Evolutionary conservation across 2,113 vertebrate genomes (phyloP).

Genomic region (Marcusenius ussheri): DNA sequence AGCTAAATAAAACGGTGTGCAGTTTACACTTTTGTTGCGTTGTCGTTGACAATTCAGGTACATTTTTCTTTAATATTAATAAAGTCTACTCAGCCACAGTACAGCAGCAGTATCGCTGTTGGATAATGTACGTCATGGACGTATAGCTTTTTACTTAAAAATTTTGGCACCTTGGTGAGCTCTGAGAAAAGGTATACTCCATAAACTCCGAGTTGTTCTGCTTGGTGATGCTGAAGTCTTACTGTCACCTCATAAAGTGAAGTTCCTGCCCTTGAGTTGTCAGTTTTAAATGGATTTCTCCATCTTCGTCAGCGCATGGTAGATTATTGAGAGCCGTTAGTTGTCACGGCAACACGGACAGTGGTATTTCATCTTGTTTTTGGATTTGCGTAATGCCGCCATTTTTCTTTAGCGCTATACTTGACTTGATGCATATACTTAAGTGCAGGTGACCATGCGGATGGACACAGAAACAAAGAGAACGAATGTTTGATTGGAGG

Average conservation of each 20-base stretch:
- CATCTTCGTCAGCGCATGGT: background rate
- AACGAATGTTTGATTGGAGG: background rate
- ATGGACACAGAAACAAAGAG: background rate
- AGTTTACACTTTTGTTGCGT: background rate
- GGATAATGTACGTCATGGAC: background rate
- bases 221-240: background rate
- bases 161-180: background rate
- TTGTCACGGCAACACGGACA: background rate
- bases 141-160: background rate
- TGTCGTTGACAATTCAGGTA: background rate
- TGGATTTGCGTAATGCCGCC: background rate
- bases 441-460: background rate
- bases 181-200: background rate
- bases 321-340: background rate
- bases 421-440: no score
- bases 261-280: background rate
- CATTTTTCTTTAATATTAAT: background rate
- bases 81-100: background rate
- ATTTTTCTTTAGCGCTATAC: background rate
- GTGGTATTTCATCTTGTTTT: background rate
- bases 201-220: background rate
- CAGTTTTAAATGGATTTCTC: background rate
- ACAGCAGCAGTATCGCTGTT: background rate
- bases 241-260: background rate
- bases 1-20: background rate